Evolutionary conservation across 2,797 vertebrate species (phyloP), one percentile per base, ranked within the genome.

Genomic region (Artibeus jamaicensis): DNA sequence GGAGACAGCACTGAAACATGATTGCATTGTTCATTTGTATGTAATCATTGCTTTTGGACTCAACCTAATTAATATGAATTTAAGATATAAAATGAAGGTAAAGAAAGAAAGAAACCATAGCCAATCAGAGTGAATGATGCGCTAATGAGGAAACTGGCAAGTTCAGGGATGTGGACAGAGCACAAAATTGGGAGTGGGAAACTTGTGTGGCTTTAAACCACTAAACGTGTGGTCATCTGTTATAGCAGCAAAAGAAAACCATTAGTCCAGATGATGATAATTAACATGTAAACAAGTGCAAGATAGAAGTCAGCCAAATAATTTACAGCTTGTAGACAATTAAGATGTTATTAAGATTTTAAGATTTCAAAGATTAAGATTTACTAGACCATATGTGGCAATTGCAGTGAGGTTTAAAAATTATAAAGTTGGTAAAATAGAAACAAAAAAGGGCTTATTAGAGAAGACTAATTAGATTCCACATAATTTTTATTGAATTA

Each of bases 11-110:
- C 55, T 89, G 48, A 79, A 89, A 71, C 24, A 18, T 32, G 50
- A 77, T 32, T 48, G 4, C 18, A 77, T 89, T 91, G n/a, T 84
- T 39, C 42, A 55, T 70, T 83, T 89, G 50, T 62, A 74, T 32
- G 67, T 71, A 86, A 68, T 92, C 14, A 70, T 86, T 65, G 59
- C 26, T 77, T 86, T 57, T 83, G 82, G 7, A 86, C 15, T 79
- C 44, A 95, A 37, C 4, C 12, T 50, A 90, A 85, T 92, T 79
- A 90, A 57, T 95, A 85, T 46, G 87, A 84, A 94, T 57, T 89
- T 82, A 48, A 46, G 11, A 76, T 32, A 70, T 22, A 84, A 92
- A 86, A 22, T 81, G 24, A 87, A 92, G 22, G 90, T 44, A 84
- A 71, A 89, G 22, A 24, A 82, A 90, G 6, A 95, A 29, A 83